These are phyloP conservation scores for Centropristis striata DNA, from an alignment of 2,113 vertebrate species.

Conservation along the genomic window DNA sequence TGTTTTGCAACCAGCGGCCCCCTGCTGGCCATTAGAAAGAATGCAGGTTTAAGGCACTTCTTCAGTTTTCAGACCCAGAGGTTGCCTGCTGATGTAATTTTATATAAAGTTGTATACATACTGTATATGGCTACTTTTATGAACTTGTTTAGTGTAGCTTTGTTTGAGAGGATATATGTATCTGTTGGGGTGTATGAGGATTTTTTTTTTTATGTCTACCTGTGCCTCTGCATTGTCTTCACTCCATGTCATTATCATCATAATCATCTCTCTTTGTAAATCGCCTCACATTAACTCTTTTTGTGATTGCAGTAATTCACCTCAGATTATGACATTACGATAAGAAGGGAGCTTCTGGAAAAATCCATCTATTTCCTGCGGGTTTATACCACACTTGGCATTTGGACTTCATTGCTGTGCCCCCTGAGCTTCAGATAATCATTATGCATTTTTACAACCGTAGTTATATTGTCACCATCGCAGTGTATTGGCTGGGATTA, in stretches of 20 bases:
- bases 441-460: conserved; percentile 45
- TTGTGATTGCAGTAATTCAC: conserved; percentile 30
- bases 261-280: not conserved
- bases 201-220: not conserved
- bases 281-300: conserved; percentile 22
- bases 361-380: conserved; percentile 32
- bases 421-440: conserved; percentile 56
- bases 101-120: no score
- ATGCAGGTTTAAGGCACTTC: no score
- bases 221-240: not conserved
- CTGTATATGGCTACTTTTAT: not conserved
- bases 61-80: no score
- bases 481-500: conserved; percentile 51
- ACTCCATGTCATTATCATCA: not conserved
- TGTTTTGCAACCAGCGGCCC: no score
- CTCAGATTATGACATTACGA: conserved; percentile 21
- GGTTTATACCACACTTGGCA: conserved; percentile 55
- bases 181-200: not conserved
- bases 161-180: not conserved
- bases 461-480: conserved; percentile 45
- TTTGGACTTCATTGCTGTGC: conserved; percentile 36
- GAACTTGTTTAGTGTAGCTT: no score
- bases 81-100: no score
- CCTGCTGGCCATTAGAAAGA: no score
- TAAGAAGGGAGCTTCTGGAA: conserved; percentile 8